These are phyloP conservation scores for Branchinecta sandiegonensis DNA, from an alignment of 2,888 invertebrate species.

Conservation along the genomic window DNA sequence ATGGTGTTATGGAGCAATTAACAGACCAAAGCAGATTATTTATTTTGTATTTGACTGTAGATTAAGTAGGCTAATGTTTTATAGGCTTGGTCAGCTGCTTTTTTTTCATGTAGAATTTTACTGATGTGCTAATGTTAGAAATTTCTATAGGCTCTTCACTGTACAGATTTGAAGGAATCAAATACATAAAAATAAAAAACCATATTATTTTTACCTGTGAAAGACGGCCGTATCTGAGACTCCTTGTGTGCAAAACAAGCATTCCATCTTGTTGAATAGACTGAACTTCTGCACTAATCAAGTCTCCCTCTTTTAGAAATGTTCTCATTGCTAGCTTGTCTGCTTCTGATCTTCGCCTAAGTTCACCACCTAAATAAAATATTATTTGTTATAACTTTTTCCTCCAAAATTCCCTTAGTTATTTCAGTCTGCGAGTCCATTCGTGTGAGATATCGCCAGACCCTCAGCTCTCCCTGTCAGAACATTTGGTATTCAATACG, in stretches of 20 bases:
- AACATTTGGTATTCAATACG: too few relatives aligned
- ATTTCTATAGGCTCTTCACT: not conserved
- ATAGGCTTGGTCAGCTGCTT: too few relatives aligned
- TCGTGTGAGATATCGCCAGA: too few relatives aligned
- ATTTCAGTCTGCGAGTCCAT: too few relatives aligned
- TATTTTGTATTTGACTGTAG: too few relatives aligned
- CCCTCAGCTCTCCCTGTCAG: too few relatives aligned
- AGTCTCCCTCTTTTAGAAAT: slow-evolving; percentile 82
- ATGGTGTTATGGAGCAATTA: too few relatives aligned
- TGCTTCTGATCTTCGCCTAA: slow-evolving; percentile 78
- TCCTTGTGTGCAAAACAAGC: slow-evolving; percentile 83
- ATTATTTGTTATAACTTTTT: too few relatives aligned
- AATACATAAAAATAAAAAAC: not conserved
- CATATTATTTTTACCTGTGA: slow-evolving; percentile 19
- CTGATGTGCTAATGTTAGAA: not conserved
- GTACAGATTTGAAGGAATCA: not conserved
- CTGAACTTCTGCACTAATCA: slow-evolving; percentile 96
- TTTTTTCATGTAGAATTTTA: not conserved
- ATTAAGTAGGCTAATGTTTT: too few relatives aligned
- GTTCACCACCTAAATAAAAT: not conserved
- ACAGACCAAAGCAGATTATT: too few relatives aligned
- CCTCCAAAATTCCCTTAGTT: too few relatives aligned
- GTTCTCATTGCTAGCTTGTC: slow-evolving; percentile 97
- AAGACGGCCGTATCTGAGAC: slow-evolving; percentile 91
- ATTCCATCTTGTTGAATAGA: slow-evolving; percentile 80